phyloP scores from a whole-genome alignment of 2,888 invertebrate genomes.

The Dendrolimus pini region DNA sequence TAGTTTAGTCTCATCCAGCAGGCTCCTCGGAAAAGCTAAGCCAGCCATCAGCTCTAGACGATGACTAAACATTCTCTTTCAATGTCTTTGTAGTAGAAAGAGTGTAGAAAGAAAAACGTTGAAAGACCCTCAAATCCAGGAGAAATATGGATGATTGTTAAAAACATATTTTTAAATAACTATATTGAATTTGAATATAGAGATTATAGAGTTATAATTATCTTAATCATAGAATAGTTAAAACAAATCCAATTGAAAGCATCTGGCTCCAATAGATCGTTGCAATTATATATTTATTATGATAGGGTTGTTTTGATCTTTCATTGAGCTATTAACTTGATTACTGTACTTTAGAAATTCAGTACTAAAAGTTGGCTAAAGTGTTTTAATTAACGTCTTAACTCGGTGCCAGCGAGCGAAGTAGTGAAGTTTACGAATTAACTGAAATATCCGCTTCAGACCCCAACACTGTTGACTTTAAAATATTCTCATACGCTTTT shows the following conservation, averaged over 20 bases:
- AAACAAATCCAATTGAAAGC: constrained; percentile 23
- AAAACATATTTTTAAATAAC: too few relatives aligned
- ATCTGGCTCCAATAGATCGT: constrained; percentile 34
- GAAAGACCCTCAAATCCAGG: too few relatives aligned
- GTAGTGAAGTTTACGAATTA: constrained; percentile 70
- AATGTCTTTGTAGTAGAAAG: too few relatives aligned
- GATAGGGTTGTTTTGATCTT: constrained; percentile 67
- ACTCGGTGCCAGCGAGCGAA: constrained; percentile 56
- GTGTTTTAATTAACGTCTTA: constrained; percentile 73
- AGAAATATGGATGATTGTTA: too few relatives aligned
- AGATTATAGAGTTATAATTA: background rate
- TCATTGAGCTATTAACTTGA: constrained; percentile 69
- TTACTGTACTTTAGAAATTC: constrained; percentile 70
- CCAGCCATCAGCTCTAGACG: too few relatives aligned
- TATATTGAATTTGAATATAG: background rate
- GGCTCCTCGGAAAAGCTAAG: too few relatives aligned
- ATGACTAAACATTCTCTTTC: too few relatives aligned
- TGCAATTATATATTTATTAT: constrained; percentile 54
- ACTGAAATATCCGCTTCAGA: constrained; percentile 60
- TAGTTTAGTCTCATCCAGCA: too few relatives aligned
- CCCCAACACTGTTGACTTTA: constrained; percentile 43
- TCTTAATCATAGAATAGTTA: background rate
- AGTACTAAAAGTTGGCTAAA: constrained; percentile 69
- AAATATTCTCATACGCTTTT: constrained; percentile 35
- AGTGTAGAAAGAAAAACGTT: too few relatives aligned